Base-by-base conservation (phyloP, 2,888 invertebrate genomes). In the Stenurella melanura region DNA sequence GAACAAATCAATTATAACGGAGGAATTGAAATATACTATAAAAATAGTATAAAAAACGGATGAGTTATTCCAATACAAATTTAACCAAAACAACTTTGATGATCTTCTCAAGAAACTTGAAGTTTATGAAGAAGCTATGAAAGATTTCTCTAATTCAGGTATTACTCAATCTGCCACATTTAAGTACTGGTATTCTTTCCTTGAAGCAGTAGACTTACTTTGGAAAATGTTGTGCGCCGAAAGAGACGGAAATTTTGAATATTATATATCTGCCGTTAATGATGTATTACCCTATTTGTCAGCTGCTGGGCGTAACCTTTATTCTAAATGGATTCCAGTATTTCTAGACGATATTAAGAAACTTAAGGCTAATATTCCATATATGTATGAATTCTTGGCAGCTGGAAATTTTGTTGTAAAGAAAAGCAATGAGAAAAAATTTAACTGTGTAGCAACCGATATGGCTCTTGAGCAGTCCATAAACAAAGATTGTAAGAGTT, bases 401-500 rank as follows among this genome's bases (percentile, higher is more conserved):
- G 9, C 0, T 5, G 61, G 61, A n/a, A 19, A 61, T 15, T 61
- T 61, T 61, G 61, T 61, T n/a, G 61, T 61, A 1, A 61, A 61
- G 12, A 61, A 61, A n/a, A 61, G 30, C 7, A 61, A 21, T 26
- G 61, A 21, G 1, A 21, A 19, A 21, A 19, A 30, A 30, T 61
- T 61, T 61, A 61, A 30, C n/a, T 61, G 61, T 5, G 61, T 61
- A 2, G 61, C 61, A 12, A 26, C 61, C 15, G 61, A 61, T n/a
- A 61, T 61, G 61, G 26, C 61, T 30, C 26, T 30, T 5, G 61
- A 61, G 12, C 61, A 61, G 17, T 30, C 61, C 1, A 61, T 21
- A 26, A 61, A 61, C 7, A 61, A 11, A 21, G 61, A 61, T 2
- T 61, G 61, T n/a, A 61, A 61, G 26, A 61, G 30, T 61, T 30